These are phyloP conservation scores for Salvelinus fontinalis DNA, from an alignment of 2,113 vertebrate species.

Conservation along the genomic window DNA sequence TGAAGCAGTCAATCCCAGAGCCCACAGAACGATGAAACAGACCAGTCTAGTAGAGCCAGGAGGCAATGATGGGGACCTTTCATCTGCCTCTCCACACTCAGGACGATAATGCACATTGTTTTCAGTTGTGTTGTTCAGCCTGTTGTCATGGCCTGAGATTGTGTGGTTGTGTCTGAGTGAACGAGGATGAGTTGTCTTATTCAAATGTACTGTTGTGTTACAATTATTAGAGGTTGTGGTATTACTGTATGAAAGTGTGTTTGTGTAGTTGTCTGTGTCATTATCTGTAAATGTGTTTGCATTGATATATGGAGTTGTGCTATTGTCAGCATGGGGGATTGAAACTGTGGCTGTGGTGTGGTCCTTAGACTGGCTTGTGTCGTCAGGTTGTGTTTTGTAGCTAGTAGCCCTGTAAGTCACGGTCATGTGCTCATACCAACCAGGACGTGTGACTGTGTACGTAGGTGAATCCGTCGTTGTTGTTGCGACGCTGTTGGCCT, in stretches of 20 bases:
- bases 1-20: constrained; percentile 35
- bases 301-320: not conserved
- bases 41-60: constrained; percentile 10
- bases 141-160: not conserved
- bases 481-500: not conserved
- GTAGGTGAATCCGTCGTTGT: not conserved
- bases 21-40: constrained; percentile 51
- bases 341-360: not conserved
- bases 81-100: not conserved
- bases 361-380: not conserved
- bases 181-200: not conserved
- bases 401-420: not conserved
- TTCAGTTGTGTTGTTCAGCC: not conserved
- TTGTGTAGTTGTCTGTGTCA: not conserved
- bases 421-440: not conserved
- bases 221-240: not conserved
- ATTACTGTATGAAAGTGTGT: not conserved
- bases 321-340: not conserved
- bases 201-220: not conserved
- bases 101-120: not conserved
- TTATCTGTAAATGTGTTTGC: no score
- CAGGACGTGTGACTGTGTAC: not conserved
- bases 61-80: not conserved
- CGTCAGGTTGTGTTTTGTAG: not conserved
- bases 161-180: not conserved